Percentiles rank a stretch among this genome's conserved stretches.
Conservation (phyloP, 2,113 vertebrate genomes). For the Raja brachyura region DNA sequence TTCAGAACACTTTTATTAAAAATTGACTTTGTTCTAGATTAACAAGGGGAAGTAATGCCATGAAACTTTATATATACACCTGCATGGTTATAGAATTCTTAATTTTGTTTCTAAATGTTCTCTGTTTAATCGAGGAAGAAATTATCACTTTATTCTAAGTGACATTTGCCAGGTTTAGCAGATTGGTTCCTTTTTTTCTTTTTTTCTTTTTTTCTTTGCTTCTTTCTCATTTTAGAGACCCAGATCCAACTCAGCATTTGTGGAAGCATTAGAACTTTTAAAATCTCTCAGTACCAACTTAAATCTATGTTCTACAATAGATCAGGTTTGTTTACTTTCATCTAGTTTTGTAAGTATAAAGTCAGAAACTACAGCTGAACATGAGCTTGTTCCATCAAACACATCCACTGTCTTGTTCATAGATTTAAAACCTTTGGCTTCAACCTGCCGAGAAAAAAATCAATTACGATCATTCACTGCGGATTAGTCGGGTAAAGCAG, state of each 20-base stretch:
- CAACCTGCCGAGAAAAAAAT: neutral
- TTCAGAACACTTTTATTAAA: neutral
- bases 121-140: neutral
- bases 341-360: neutral
- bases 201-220: constrained; percentile 16
- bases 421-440: constrained; percentile 5
- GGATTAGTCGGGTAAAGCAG: neutral
- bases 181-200: neutral
- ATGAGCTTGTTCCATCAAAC: neutral
- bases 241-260: neutral
- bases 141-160: neutral
- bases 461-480: neutral
- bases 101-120: neutral
- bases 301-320: neutral
- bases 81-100: neutral
- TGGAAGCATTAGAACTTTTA: neutral
- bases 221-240: neutral
- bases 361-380: neutral
- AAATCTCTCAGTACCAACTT: neutral
- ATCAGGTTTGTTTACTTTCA: neutral
- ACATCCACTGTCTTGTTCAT: constrained; percentile 30
- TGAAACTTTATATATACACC: neutral
- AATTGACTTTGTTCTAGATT: neutral
- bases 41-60: neutral
- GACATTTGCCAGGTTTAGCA: neutral